Percentiles rank a stretch among this genome's conserved stretches.
These are phyloP conservation scores for Notodonta dromedarius DNA, from an alignment of 2,888 invertebrate genomes.

Conservation along the genomic window DNA sequence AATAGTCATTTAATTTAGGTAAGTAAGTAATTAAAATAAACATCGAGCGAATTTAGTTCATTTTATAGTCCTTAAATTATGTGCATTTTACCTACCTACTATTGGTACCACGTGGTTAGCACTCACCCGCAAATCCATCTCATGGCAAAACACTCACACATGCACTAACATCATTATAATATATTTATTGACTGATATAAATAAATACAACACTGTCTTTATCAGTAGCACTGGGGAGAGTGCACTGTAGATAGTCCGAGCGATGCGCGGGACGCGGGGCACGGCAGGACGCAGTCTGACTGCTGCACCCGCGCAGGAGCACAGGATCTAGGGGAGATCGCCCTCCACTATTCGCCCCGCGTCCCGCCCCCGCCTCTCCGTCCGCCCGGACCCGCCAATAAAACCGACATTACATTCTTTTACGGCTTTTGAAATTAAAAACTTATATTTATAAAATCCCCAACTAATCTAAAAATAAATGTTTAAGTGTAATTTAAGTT, in stretches of 20 bases:
- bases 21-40: too few species aligned
- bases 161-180: slow-evolving; percentile 47
- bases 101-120: neutral
- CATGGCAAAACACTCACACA: slow-evolving; percentile 57
- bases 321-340: slow-evolving; percentile 26
- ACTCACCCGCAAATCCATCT: slow-evolving; percentile 72
- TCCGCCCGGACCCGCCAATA: neutral
- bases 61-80: too few species aligned
- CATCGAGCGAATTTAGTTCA: too few species aligned
- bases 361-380: slow-evolving; percentile 13
- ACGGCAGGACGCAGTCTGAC: slow-evolving; percentile 45
- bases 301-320: slow-evolving; percentile 32
- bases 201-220: slow-evolving; percentile 29
- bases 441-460: too few species aligned
- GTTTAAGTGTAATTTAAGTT: too few species aligned
- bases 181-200: slow-evolving; percentile 25
- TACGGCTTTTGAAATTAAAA: neutral
- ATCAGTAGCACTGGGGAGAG: slow-evolving; percentile 26
- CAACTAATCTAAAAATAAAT: too few species aligned
- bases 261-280: slow-evolving; percentile 35
- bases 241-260: slow-evolving; percentile 30
- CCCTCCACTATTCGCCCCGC: slow-evolving; percentile 12
- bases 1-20: too few species aligned
- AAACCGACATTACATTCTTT: neutral
- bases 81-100: too few species aligned